phyloP scores from a whole-genome alignment of 2,113 vertebrate species.

The Chitala chitala region DNA sequence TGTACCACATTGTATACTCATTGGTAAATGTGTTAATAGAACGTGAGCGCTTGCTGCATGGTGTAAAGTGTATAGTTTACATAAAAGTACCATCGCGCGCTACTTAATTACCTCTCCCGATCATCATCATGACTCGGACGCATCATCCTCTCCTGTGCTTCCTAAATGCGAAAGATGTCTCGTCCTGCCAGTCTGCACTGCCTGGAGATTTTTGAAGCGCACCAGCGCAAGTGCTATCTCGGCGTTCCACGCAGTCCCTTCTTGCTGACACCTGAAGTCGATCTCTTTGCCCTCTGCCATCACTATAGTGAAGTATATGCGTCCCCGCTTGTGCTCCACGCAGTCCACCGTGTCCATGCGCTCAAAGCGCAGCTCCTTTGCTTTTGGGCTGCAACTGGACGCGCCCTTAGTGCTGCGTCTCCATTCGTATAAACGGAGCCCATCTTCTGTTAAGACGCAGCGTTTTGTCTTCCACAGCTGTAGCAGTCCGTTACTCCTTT shows the following conservation, averaged over 20 bases:
- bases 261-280: slow-evolving; percentile 83
- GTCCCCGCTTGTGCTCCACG: slow-evolving; percentile 82
- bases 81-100: no score
- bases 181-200: slow-evolving; percentile 74
- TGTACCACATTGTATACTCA: no score
- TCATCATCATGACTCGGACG: slow-evolving; percentile 30
- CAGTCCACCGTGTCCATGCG: slow-evolving; percentile 86
- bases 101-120: neutral
- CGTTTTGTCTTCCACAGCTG: slow-evolving; percentile 91
- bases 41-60: no score
- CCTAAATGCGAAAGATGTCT: slow-evolving; percentile 59
- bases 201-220: slow-evolving; percentile 85
- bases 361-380: slow-evolving; percentile 81
- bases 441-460: slow-evolving; percentile 81
- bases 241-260: slow-evolving; percentile 84
- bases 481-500: slow-evolving; percentile 85
- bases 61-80: no score
- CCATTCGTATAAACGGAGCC: slow-evolving; percentile 67
- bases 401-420: slow-evolving; percentile 31
- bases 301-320: slow-evolving; percentile 88
- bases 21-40: no score
- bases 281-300: slow-evolving; percentile 81
- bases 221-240: slow-evolving; percentile 86
- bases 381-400: slow-evolving; percentile 54
- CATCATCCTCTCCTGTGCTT: slow-evolving; percentile 52